phyloP scores from a whole-genome alignment of 2,113 vertebrate genomes.

The Megalops atlanticus region DNA sequence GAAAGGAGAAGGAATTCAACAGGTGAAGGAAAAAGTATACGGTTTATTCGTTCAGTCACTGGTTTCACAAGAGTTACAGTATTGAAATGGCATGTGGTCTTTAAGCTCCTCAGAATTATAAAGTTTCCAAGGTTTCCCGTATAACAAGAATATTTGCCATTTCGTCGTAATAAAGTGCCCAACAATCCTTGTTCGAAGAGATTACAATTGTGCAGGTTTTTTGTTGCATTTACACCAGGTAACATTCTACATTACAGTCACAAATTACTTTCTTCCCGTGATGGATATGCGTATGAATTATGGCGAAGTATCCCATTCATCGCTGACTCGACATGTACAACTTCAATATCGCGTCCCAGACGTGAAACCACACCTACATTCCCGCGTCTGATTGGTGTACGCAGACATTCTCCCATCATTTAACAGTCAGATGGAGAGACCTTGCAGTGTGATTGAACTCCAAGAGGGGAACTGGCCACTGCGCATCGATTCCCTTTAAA shows the following conservation, averaged over 20 bases:
- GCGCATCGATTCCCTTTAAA: not conserved
- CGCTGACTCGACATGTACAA: conserved; percentile 10
- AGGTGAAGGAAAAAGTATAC: no score
- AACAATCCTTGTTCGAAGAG: no score
- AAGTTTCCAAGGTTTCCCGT: no score
- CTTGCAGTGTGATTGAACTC: conserved; percentile 37
- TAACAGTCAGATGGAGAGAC: conserved; percentile 53
- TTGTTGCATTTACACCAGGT: no score
- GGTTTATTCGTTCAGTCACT: no score
- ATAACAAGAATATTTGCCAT: no score
- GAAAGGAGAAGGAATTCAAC: no score
- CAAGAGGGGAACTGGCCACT: not conserved
- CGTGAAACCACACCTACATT: conserved; percentile 63
- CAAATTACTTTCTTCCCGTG: not conserved
- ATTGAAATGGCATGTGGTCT: no score
- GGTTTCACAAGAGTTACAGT: no score
- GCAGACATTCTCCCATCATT: conserved; percentile 63
- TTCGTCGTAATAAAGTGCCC: no score
- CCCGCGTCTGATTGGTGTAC: conserved; percentile 70
- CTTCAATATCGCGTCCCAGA: conserved; percentile 17
- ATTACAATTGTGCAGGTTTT: no score
- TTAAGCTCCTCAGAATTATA: no score
- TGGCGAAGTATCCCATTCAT: conserved; percentile 51
- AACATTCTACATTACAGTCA: conserved; percentile 3
- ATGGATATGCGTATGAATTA: conserved; percentile 38